Evolutionary conservation across 2,888 invertebrate species (phyloP), one percentile per base, ranked within the genome.

Genomic region (Crioceris asparagi): DNA sequence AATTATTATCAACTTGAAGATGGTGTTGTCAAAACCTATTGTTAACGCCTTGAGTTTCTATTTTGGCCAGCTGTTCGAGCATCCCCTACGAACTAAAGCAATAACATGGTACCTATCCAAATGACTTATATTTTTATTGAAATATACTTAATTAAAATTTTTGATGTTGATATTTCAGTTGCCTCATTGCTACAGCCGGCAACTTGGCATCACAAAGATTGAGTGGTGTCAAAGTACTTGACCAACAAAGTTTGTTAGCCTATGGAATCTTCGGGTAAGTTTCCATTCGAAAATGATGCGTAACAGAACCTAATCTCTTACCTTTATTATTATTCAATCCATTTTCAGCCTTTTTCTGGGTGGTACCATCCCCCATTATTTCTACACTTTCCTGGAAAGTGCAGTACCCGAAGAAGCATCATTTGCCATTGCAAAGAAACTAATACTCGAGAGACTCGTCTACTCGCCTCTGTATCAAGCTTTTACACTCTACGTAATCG

Each of bases 101-200:
- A 64, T 86, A 35, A 83, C 82, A 40, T 83, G 84, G 86, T 85
- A 69, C 69, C n/a, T n/a, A n/a, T n/a, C n/a, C n/a, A n/a, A n/a
- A n/a, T n/a, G n/a, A n/a, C n/a, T n/a, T n/a, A n/a, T n/a, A n/a
- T n/a, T n/a, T n/a, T n/a, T n/a, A n/a, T n/a, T n/a, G n/a, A n/a
- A n/a, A n/a, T n/a, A n/a, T n/a, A n/a, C n/a, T n/a, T n/a, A n/a
- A n/a, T n/a, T n/a, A n/a, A n/a, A n/a, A n/a, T n/a, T n/a, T n/a
- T n/a, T n/a, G n/a, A n/a, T n/a, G n/a, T 14, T 29, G 16, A 31
- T 46, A n/a, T 65, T 74, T 47, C 60, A 86, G 86, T 53, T 80
- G 79, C 60, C 61, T 79, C 2, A 69, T 85, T 38, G 80, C 83
- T 6, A 70, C 77, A 11, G 70, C 79, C 32, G 86, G 81, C 16